A percentile compares a stretch with the other conserved stretches of the same genome.
Evolutionary conservation across 2,888 invertebrate species (phyloP).

Genomic region (Limnephilus marmoratus): DNA sequence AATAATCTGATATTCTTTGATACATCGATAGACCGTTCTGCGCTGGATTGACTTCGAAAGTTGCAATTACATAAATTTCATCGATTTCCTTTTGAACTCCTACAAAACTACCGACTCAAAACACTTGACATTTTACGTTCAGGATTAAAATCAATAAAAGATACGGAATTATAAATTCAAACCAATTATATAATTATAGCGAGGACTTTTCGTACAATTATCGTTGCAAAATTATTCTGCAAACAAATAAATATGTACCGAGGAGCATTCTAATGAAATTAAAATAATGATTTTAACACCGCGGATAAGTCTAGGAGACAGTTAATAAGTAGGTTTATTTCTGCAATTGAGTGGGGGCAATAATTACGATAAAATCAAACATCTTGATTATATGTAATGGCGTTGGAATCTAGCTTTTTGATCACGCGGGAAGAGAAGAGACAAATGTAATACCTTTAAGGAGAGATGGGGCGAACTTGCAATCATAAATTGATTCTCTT

Average conservation of each 20-base stretch:
- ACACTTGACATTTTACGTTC: not conserved
- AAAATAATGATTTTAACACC: constrained; percentile 9
- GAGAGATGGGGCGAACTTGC: not conserved
- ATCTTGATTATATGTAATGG: constrained; percentile 21
- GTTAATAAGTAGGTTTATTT: constrained; percentile 2
- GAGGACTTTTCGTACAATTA: not conserved
- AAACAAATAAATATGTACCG: not conserved
- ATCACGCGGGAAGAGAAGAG: not conserved
- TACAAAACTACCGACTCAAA: no score
- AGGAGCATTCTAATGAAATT: not conserved
- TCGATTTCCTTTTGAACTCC: no score
- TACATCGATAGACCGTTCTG: no score
- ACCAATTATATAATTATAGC: not conserved
- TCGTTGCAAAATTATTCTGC: not conserved
- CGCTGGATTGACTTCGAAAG: no score
- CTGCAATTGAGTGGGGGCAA: not conserved
- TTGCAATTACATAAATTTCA: no score
- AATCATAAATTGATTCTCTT: not conserved
- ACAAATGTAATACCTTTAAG: not conserved
- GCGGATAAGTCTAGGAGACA: not conserved
- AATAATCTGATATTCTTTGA: no score
- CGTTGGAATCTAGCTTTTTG: not conserved
- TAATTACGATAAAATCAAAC: constrained; percentile 12
- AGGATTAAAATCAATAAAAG: not conserved
- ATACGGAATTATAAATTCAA: not conserved